Conservation (phyloP, 2,113 vertebrate species). For the Amia ocellicauda region DNA sequence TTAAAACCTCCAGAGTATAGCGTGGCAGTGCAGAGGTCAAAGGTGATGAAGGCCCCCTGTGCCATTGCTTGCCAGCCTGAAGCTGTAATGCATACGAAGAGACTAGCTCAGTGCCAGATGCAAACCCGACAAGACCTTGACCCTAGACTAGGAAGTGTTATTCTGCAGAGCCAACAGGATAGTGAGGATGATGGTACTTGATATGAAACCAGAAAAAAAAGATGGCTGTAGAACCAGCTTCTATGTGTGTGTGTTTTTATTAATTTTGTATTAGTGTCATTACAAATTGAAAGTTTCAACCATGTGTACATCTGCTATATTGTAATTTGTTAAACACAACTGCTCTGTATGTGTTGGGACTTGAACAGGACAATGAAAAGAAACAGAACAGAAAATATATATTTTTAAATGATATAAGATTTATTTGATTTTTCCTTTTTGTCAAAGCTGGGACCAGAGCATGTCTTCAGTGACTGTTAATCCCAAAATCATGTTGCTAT, state of each 20-base stretch:
- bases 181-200: conserved; percentile 91
- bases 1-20: conserved; percentile 93
- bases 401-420: not conserved
- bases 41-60: conserved; percentile 76
- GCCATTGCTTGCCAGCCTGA: conserved; percentile 53
- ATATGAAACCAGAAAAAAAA: conserved; percentile 29
- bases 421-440: not conserved
- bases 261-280: too few species aligned
- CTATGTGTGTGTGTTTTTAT: too few species aligned
- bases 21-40: conserved; percentile 95
- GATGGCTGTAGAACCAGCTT: too few species aligned
- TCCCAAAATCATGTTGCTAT: too few species aligned
- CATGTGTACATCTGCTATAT: too few species aligned
- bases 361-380: not conserved
- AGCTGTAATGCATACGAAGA: conserved; percentile 69
- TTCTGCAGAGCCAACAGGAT: conserved; percentile 62
- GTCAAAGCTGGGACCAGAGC: not conserved
- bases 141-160: conserved; percentile 53
- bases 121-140: conserved; percentile 50
- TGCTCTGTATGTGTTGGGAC: not conserved
- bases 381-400: not conserved
- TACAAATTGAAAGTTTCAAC: too few species aligned
- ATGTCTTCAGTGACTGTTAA: not conserved
- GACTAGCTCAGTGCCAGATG: conserved; percentile 56
- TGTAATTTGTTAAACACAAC: too few species aligned